A percentile compares a stretch with the other conserved stretches of the same genome.
Evolutionary conservation across 2,113 vertebrate species (phyloP).

Genomic region (Hippocampus abdominalis): DNA sequence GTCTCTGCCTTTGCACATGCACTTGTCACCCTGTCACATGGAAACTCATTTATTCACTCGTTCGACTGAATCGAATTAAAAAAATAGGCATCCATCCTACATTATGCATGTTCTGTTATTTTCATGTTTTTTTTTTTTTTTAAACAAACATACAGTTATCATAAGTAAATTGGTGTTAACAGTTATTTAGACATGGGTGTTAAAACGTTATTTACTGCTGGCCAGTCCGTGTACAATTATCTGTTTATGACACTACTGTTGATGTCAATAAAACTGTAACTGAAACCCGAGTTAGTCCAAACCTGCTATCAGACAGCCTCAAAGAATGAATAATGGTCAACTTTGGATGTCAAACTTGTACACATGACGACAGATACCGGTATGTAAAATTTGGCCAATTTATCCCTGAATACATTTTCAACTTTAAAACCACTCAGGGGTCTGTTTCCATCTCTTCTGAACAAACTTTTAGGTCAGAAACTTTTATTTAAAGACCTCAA

Average conservation of each 20-base stretch:
- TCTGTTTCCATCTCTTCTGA: background rate
- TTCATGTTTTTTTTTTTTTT: background rate
- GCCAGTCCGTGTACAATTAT: background rate
- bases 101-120: background rate
- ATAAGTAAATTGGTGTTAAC: background rate
- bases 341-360: background rate
- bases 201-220: background rate
- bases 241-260: background rate
- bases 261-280: background rate
- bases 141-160: background rate
- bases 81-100: background rate
- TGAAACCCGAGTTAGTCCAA: background rate
- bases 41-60: background rate
- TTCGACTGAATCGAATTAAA: background rate
- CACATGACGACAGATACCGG: background rate
- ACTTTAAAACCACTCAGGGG: background rate
- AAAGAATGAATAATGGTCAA: background rate
- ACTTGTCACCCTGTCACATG: background rate
- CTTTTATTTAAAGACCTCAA: slow-evolving; percentile 14
- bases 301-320: background rate
- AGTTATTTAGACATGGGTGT: background rate
- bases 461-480: slow-evolving; percentile 21
- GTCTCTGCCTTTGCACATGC: background rate
- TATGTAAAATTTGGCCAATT: background rate
- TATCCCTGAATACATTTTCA: background rate